A percentile compares a stretch with the other conserved stretches of the same genome.
These are phyloP conservation scores for Listronotus bonariensis DNA, from an alignment of 1,140 invertebrate species.

Conservation along the genomic window DNA sequence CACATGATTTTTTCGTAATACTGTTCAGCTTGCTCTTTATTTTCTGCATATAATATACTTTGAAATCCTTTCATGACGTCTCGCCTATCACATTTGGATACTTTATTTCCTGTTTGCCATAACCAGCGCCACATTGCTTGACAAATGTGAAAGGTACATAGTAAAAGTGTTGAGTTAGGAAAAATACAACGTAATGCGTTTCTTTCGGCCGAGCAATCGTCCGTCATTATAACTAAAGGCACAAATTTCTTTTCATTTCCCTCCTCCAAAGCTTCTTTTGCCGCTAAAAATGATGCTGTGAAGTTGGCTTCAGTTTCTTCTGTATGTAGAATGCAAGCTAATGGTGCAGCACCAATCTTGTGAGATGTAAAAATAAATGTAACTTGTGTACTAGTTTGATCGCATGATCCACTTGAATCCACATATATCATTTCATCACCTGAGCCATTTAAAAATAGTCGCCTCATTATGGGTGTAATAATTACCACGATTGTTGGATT, in stretches of 20 bases:
- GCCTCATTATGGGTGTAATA: constrained; percentile 16
- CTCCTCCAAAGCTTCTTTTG: constrained; percentile 10
- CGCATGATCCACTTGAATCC: no score
- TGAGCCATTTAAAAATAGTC: constrained; percentile 2
- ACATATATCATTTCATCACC: no score
- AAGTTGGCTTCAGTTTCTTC: neutral
- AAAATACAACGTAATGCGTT: constrained; percentile 17
- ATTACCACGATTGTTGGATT: constrained; percentile 2
- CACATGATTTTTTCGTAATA: constrained; percentile 18
- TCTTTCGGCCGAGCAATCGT: constrained; percentile 7
- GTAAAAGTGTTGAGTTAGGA: constrained; percentile 14
- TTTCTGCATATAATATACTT: constrained; percentile 16
- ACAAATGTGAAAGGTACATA: constrained; percentile 18
- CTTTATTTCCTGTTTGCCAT: constrained; percentile 24
- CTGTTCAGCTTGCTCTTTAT: constrained; percentile 12
- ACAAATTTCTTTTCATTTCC: constrained; percentile 1
- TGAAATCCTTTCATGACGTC: constrained; percentile 18
- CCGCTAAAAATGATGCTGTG: constrained; percentile 9
- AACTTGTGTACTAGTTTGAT: constrained; percentile 7
- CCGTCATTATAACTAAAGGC: constrained; percentile 9
- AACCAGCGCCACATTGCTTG: constrained; percentile 21
- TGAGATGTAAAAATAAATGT: constrained; percentile 14
- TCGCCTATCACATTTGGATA: constrained; percentile 14
- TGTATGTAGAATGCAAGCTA: constrained; percentile 17
- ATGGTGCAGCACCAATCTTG: constrained; percentile 10